Conservation (phyloP, 2,113 vertebrate genomes). For the Orthonyx spaldingii region DNA sequence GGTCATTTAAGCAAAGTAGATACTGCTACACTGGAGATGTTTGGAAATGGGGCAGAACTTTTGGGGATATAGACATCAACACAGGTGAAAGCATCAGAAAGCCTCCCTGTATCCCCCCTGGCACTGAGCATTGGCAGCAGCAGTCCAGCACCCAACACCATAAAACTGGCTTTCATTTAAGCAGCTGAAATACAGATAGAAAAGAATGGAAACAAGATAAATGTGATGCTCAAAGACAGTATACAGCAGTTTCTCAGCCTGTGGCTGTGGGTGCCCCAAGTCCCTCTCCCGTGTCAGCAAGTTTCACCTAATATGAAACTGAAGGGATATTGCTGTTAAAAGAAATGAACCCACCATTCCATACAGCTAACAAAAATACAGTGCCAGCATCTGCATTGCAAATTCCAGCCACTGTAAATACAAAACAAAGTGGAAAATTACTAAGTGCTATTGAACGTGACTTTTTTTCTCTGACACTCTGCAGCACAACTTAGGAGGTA, state of each 20-base stretch:
- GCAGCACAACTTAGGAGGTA: background rate
- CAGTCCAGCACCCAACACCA: background rate
- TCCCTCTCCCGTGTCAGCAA: background rate
- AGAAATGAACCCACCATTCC: background rate
- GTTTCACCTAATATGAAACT: background rate
- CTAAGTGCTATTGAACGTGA: background rate
- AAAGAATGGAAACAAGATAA: background rate
- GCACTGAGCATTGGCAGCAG: background rate
- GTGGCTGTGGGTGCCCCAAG: fast-evolving
- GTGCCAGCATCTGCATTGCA: background rate
- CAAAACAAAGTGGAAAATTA: background rate
- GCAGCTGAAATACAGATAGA: background rate
- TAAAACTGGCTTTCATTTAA: background rate
- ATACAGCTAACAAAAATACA: background rate
- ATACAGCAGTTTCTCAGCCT: background rate
- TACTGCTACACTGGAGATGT: background rate
- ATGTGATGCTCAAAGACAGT: background rate
- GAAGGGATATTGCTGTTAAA: background rate
- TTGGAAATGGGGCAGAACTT: background rate
- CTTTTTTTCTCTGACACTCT: background rate
- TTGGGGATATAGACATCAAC: background rate
- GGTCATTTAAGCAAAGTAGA: background rate
- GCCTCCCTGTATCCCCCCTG: background rate
- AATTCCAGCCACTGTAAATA: background rate
- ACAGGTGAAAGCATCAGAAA: background rate